Base-by-base conservation (phyloP, 2,797 vertebrate species). In the Hafferia zeledoni region DNA sequence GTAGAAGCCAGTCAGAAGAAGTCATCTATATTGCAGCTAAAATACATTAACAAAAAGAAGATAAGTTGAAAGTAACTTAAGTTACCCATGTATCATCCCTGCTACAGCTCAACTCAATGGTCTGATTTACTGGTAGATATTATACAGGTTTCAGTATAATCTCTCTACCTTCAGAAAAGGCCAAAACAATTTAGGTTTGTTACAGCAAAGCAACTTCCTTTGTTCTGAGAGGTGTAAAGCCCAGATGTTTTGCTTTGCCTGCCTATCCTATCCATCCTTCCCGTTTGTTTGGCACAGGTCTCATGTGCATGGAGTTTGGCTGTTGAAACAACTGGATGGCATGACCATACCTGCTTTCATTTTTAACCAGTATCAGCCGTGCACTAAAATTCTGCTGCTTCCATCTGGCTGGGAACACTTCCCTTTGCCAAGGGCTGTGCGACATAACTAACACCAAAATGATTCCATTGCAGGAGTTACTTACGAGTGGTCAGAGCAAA, bases 301-400 rank as follows among this genome's bases (percentile, higher is more conserved):
- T 61, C 46, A 35, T 1, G 0, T 10, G 16, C 1, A 4, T 30
- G 44, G 35, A 56, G 28, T 11, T 52, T 44, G 56, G 47, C 74
- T 80, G 1, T 41, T 53, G 31, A 37, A 87, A 44, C 18, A 76
- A 3, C 17, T 3, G 16, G 11, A 15, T 47, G 50, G 31, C 35
- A 27, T 0, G 6, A 31, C 1, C 3, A 3, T 31, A 39, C 23
- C 9, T 33, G 33, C 46, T 65, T 43, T 64, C 2, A 17, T 41
- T 82, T 94, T 35, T 81, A 44, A 56, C 31, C 28, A n/a, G 33
- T 27, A 24, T 39, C 35, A 53, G 68, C 49, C 19, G 2, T 33
- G 37, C 46, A 22, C 27, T 49, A 53, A 25, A 53, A 23, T 56
- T 27, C 24, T 69, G 37, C 33, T 83, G 56, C 56, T 71, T 82